phyloP scores from a whole-genome alignment of 2,797 vertebrate species.

The Poeciliopsis infans region DNA sequence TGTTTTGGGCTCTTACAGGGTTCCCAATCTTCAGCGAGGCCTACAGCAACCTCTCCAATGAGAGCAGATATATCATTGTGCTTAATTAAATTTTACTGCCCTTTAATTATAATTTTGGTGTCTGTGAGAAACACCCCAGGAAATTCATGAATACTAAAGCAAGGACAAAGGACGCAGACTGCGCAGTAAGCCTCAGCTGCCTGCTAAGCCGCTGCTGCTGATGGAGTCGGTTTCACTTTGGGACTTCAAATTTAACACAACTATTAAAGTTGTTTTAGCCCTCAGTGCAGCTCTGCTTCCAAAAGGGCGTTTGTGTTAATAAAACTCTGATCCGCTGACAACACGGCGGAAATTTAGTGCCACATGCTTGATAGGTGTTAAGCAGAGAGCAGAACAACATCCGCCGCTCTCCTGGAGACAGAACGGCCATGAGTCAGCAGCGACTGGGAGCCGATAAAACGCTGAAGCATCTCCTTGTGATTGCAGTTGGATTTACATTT shows the following conservation, averaged over 20 bases:
- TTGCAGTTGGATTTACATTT: background rate
- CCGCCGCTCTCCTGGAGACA: conserved; percentile 17
- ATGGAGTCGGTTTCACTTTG: conserved; percentile 24
- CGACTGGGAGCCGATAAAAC: background rate
- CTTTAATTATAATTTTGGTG: conserved; percentile 49
- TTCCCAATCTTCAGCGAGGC: conserved; percentile 20
- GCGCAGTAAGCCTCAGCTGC: background rate
- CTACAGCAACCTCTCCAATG: conserved; percentile 32
- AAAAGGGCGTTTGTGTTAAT: conserved; percentile 27
- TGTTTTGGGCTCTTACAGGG: background rate
- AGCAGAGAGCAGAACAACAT: conserved; percentile 38
- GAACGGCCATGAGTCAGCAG: conserved; percentile 37
- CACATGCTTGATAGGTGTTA: conserved; percentile 32
- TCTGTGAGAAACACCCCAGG: conserved; percentile 40
- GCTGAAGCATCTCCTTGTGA: background rate
- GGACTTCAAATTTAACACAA: conserved; percentile 19
- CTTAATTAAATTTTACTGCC: conserved; percentile 51
- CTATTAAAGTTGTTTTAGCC: conserved; percentile 20
- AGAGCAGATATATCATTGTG: conserved; percentile 28
- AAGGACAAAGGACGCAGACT: conserved; percentile 22
- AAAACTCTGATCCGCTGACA: conserved; percentile 29
- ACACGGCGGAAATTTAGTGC: conserved; percentile 13
- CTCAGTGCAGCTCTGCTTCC: conserved; percentile 24
- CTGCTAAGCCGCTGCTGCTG: conserved; percentile 10
- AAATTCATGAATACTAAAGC: conserved; percentile 54